A percentile compares a stretch with the other conserved stretches of the same genome.
Evolutionary conservation across 2,797 vertebrate genomes (phyloP).

Genomic region (Orestias chungarensis): DNA sequence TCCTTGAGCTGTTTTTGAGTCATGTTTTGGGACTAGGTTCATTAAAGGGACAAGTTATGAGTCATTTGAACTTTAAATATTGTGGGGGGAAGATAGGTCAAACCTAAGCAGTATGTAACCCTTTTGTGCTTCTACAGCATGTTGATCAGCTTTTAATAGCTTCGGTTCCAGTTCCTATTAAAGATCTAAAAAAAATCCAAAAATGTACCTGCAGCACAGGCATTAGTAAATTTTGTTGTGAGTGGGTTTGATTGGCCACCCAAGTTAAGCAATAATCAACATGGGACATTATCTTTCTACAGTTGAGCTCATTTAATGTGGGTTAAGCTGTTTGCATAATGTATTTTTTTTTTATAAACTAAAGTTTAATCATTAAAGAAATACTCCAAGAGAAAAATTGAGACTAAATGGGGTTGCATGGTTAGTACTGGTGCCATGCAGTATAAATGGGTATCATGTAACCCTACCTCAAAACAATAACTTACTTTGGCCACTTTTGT

Average conservation of each 20-base stretch:
- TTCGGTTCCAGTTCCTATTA: constrained; percentile 44
- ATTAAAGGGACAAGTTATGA: constrained; percentile 22
- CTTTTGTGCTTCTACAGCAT: constrained; percentile 59
- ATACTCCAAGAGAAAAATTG: background rate
- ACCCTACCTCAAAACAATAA: too few relatives aligned
- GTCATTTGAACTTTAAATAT: constrained; percentile 46
- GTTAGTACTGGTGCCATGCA: background rate
- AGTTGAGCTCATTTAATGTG: background rate
- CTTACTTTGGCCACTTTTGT: too few relatives aligned
- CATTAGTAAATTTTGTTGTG: constrained; percentile 52
- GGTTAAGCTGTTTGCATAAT: background rate
- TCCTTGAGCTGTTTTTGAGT: constrained; percentile 19
- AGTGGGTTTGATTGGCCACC: background rate
- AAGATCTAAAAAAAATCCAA: constrained; percentile 37
- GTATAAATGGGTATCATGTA: background rate
- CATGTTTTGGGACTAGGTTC: constrained; percentile 33
- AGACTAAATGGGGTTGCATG: background rate
- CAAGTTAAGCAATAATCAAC: background rate
- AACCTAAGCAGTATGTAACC: constrained; percentile 53
- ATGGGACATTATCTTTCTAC: background rate
- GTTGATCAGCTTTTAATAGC: constrained; percentile 60
- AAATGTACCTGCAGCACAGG: constrained; percentile 15
- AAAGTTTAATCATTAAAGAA: background rate
- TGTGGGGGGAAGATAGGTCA: constrained; percentile 20
- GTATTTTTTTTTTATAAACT: background rate